Evolutionary conservation across 92 coral and sea anemone species (phyloP).

Genomic region (Pocillopora grandis): DNA sequence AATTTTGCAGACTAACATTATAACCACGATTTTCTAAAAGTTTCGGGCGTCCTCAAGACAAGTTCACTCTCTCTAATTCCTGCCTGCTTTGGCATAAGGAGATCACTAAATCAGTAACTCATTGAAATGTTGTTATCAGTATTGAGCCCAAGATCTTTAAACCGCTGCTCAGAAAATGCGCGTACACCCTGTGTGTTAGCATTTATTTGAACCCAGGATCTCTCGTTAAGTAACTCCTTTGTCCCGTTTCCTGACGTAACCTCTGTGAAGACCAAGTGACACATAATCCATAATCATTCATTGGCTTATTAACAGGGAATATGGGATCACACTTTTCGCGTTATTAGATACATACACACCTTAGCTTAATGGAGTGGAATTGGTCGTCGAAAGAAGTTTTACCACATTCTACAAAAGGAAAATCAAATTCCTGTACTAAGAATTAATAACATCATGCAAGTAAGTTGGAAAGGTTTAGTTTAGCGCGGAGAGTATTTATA

Average conservation of each 20-base stretch:
- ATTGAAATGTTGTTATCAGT: not conserved
- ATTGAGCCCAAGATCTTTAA: not conserved
- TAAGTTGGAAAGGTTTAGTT: conserved; percentile 20
- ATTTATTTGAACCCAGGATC: conserved; percentile 27
- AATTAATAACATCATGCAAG: conserved; percentile 30
- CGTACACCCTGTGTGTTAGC: conserved; percentile 10
- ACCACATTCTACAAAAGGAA: conserved; percentile 8
- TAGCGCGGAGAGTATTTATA: not conserved
- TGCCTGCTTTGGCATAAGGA: too few species aligned
- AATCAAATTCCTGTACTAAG: conserved; percentile 3
- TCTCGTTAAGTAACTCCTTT: conserved; percentile 16
- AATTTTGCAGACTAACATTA: too few species aligned
- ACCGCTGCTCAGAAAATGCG: conserved; percentile 15
- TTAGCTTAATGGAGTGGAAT: conserved; percentile 18
- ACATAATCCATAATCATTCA: conserved; percentile 20
- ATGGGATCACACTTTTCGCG: not conserved
- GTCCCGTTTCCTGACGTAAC: conserved; percentile 45
- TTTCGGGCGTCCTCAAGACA: too few species aligned
- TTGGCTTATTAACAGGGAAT: conserved; percentile 16
- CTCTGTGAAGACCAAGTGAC: conserved; percentile 35
- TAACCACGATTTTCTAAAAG: too few species aligned
- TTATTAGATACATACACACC: not conserved
- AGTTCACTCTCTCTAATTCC: too few species aligned
- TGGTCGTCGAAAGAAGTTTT: not conserved
- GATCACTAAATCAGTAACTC: too few species aligned